Conservation (phyloP, 2,797 vertebrate genomes). For the Meda fulgida region DNA sequence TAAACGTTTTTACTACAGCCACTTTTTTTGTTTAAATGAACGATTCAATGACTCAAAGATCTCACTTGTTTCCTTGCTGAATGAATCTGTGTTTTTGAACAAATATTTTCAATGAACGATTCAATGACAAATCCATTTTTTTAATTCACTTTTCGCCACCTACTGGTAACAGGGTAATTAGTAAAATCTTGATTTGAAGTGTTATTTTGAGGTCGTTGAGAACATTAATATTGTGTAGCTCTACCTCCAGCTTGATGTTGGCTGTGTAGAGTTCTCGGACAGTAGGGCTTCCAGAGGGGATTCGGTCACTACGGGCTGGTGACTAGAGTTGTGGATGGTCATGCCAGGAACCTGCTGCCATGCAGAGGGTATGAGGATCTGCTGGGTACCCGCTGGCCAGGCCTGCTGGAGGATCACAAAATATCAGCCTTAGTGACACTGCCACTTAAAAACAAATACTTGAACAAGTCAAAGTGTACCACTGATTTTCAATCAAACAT, state of each 20-base stretch:
- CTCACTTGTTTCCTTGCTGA: neutral
- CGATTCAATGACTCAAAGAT: neutral
- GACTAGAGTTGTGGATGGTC: conserved; percentile 90
- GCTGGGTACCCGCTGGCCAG: conserved; percentile 95
- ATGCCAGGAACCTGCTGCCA: conserved; percentile 98
- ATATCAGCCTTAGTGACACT: conserved; percentile 43
- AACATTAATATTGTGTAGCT: neutral
- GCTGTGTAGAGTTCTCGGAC: conserved; percentile 83
- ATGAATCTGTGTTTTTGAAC: neutral
- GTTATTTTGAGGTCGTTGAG: neutral
- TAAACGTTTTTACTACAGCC: neutral
- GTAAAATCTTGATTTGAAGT: neutral
- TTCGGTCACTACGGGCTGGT: conserved; percentile 83
- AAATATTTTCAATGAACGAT: neutral
- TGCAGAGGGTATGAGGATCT: conserved; percentile 95
- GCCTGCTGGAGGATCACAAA: conserved; percentile 86
- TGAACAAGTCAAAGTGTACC: neutral
- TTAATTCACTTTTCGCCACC: neutral
- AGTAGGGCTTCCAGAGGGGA: conserved; percentile 80
- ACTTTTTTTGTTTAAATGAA: neutral
- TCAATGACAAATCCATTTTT: neutral
- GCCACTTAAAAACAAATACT: neutral
- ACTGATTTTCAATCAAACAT: neutral
- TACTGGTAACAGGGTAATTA: neutral
- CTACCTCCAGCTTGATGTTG: conserved; percentile 92